Base-by-base conservation (phyloP, 1,140 invertebrate species). In the Latrodectus geometricus region DNA sequence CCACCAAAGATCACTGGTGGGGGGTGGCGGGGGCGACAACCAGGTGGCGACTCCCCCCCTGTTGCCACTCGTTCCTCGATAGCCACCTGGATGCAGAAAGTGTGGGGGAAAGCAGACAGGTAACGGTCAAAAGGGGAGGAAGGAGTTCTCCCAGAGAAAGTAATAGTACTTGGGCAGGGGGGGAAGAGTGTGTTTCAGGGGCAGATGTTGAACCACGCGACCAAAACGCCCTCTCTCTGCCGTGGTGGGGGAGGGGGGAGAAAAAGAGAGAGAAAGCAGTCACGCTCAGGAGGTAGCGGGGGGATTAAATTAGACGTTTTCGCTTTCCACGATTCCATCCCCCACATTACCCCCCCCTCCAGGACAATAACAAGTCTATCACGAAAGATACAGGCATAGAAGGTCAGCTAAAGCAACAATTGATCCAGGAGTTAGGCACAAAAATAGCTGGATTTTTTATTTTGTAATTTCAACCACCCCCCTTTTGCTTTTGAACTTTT, bases 271-370 rank as follows among this genome's bases (percentile, higher is more conserved):
- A 52, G 49, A 48, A 35, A 17, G 20, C 20, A 23, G 69, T 72
- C 79, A 82, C 69, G 69, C 69, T 68, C 21, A 49, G 68, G 52
- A 52, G 74, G 23, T 48, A 73, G 23, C 23, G 49, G 74, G 74
- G 17, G 49, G 49, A 82, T 82, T 82, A 82, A 82, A 82, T 82
- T 82, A 82, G 79, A 82, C 79, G 79, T 56, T 82, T 82, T 82
- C 79, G 68, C 79, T 82, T 82, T 82, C 49, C 54, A 50, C 23
- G 52, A n/a, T 0, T n/a, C n/a, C 65, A 3, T 15, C 23, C 50
- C 68, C 70, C 23, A 3, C 9, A 21, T 1, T 8, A 15, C 70
- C 68, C 56, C 66, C 14, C 11, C 21, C 12, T 49, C 56, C 21
- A 20, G 23, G 75, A 23, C 48, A 69, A 80, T 80, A 80, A 80